These are phyloP conservation scores for Xestia c-nigrum DNA, from an alignment of 2,888 invertebrate genomes.

Conservation along the genomic window DNA sequence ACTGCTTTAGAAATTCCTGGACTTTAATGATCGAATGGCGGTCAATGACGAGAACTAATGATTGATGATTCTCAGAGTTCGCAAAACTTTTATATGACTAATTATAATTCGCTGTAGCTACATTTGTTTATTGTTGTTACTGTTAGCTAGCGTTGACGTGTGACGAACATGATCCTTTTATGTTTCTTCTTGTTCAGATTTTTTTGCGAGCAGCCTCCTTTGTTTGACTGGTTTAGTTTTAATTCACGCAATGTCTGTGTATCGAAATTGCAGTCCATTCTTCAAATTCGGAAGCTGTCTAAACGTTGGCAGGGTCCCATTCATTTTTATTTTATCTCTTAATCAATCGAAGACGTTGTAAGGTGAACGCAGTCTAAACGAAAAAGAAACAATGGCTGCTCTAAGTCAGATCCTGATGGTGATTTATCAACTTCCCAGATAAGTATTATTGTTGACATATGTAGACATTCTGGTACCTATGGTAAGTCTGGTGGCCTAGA, in stretches of 20 bases:
- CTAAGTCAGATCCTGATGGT: neutral
- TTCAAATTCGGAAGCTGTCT: constrained; percentile 19
- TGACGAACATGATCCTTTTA: neutral
- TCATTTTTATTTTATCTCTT: constrained; percentile 14
- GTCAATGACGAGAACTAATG: neutral
- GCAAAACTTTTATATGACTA: constrained; percentile 8
- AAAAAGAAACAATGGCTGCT: neutral
- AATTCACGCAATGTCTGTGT: neutral
- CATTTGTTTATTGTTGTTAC: constrained; percentile 26
- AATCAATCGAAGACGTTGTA: neutral
- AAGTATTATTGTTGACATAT: constrained; percentile 4
- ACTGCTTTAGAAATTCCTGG: neutral
- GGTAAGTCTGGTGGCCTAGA: neutral
- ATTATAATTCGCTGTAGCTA: constrained; percentile 3
- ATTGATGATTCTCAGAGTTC: neutral
- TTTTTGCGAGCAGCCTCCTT: constrained; percentile 17
- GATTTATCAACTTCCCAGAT: constrained; percentile 6
- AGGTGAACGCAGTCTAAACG: neutral
- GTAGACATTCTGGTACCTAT: neutral
- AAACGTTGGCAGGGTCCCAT: constrained; percentile 4
- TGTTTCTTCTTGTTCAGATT: neutral
- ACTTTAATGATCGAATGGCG: neutral
- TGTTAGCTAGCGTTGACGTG: neutral
- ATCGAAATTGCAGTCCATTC: neutral
- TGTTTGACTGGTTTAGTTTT: constrained; percentile 8